Evolutionary conservation across 1,140 invertebrate species (phyloP).

Genomic region (Brachionus koreanus): DNA sequence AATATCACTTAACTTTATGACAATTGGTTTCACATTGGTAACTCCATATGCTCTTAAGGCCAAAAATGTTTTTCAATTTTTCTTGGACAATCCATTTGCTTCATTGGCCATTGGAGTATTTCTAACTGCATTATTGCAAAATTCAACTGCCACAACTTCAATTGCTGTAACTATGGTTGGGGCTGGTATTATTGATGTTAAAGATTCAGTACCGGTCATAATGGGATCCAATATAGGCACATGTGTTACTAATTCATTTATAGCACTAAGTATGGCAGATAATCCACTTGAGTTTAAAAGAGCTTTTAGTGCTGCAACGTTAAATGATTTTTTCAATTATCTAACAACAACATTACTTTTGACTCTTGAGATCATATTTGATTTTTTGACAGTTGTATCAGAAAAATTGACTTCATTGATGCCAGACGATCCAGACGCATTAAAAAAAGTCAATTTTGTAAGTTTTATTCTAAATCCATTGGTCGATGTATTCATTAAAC

Average conservation of each 20-base stretch:
- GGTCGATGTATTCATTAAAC: background rate
- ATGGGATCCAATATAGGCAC: slow-evolving; percentile 67
- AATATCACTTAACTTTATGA: slow-evolving; percentile 30
- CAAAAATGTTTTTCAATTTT: slow-evolving; percentile 1
- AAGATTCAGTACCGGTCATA: slow-evolving; percentile 63
- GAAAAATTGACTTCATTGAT: background rate
- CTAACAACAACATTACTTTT: slow-evolving; percentile 60
- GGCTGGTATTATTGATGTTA: slow-evolving; percentile 53
- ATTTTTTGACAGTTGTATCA: slow-evolving; percentile 45
- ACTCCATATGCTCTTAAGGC: slow-evolving; percentile 15
- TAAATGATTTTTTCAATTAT: slow-evolving; percentile 65
- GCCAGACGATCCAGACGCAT: slow-evolving; percentile 48
- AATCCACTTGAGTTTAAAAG: slow-evolving; percentile 60
- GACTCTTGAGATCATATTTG: slow-evolving; percentile 58
- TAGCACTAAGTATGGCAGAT: slow-evolving; percentile 58
- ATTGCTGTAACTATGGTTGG: slow-evolving; percentile 65
- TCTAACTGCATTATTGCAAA: slow-evolving; percentile 65
- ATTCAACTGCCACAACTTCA: slow-evolving; percentile 64
- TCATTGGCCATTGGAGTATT: slow-evolving; percentile 65
- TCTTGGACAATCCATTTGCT: slow-evolving; percentile 63
- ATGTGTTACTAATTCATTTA: slow-evolving; percentile 64
- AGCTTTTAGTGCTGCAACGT: slow-evolving; percentile 63
- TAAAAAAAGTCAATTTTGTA: slow-evolving; percentile 7
- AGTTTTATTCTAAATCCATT: background rate
- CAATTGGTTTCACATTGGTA: slow-evolving; percentile 7